These are phyloP conservation scores for Stichopus chloronotus DNA, from an alignment of 35 echinoderm and acorn worm genomes.

Conservation along the genomic window DNA sequence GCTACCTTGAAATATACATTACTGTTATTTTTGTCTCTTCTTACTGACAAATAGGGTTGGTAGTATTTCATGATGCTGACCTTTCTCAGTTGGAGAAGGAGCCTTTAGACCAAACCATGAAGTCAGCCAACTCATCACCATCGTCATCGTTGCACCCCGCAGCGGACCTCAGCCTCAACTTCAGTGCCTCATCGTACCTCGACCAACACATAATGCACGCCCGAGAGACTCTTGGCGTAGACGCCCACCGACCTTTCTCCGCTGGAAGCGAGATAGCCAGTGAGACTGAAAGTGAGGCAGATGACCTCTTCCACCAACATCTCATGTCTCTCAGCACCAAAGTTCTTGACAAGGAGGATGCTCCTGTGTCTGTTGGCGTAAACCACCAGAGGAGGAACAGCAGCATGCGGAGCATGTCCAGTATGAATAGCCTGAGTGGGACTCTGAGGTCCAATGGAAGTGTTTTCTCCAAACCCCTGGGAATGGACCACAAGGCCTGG, in stretches of 20 bases:
- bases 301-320: constrained; percentile 91
- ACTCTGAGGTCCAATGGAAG: constrained; percentile 82
- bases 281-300: constrained; percentile 96
- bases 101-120: constrained; percentile 45
- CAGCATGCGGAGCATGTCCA: constrained; percentile 74
- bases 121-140: constrained; percentile 61
- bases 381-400: constrained; percentile 78
- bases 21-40: not conserved
- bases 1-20: no score
- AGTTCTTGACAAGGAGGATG: constrained; percentile 48
- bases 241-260: constrained; percentile 61
- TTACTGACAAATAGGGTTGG: constrained; percentile 65
- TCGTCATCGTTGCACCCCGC: constrained; percentile 49
- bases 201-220: constrained; percentile 98
- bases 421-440: constrained; percentile 82
- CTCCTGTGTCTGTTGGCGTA: constrained; percentile 42
- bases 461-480: constrained; percentile 30
- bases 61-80: constrained; percentile 90
- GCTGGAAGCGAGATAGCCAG: constrained; percentile 82
- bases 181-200: constrained; percentile 73
- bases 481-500: constrained; percentile 74
- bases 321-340: constrained; percentile 84
- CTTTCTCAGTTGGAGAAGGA: constrained; percentile 77
- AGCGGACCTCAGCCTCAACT: constrained; percentile 68
- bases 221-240: constrained; percentile 85